A percentile compares a stretch with the other conserved stretches of the same genome.
These are phyloP conservation scores for Tyrannus savana DNA, from an alignment of 2,113 vertebrate genomes.

Conservation along the genomic window DNA sequence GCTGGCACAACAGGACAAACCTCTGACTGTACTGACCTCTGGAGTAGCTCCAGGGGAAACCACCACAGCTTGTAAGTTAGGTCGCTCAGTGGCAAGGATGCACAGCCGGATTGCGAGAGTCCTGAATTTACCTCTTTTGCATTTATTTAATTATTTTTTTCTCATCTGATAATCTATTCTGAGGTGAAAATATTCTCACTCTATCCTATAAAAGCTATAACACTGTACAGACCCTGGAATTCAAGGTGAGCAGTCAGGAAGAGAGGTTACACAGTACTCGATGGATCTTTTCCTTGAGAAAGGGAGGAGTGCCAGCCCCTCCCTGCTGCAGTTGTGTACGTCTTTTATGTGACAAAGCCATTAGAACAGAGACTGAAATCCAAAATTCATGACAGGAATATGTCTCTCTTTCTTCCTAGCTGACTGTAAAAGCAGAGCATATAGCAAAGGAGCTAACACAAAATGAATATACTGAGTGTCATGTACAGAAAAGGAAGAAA, in stretches of 20 bases:
- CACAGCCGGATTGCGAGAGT: not conserved
- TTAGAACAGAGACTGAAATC: not conserved
- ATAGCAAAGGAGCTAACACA: not conserved
- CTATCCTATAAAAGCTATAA: not conserved
- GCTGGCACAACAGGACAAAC: not conserved
- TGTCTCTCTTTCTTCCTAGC: not conserved
- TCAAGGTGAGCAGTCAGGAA: not conserved
- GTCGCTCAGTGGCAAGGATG: rapidly evolving
- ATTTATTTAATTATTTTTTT: not conserved
- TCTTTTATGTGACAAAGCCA: not conserved
- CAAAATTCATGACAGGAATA: not conserved
- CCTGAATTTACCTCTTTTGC: not conserved
- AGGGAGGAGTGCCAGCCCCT: not conserved
- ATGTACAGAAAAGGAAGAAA: not conserved
- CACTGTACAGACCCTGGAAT: not conserved
- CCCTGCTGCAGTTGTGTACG: not conserved
- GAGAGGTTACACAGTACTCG: not conserved
- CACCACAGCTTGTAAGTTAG: rapidly evolving
- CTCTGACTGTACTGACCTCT: not conserved
- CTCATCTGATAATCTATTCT: not conserved
- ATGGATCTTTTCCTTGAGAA: not conserved
- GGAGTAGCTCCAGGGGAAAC: rapidly evolving
- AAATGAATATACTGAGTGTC: not conserved
- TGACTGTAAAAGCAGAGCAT: not conserved
- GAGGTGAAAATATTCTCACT: not conserved